phyloP scores from a whole-genome alignment of 1,140 invertebrate species.

The Brachystomella parvula region DNA sequence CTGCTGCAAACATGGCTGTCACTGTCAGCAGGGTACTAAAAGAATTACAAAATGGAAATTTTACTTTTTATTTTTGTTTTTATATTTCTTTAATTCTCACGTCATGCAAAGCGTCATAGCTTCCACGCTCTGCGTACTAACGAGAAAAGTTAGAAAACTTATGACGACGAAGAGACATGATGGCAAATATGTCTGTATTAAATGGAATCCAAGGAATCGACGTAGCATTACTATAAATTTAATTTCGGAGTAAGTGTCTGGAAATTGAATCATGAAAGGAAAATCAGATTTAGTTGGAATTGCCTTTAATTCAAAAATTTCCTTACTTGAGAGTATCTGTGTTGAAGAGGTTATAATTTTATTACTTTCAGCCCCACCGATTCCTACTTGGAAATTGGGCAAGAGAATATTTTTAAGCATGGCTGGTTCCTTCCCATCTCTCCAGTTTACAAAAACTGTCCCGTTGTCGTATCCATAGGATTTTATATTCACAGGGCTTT shows the following conservation, averaged over 20 bases:
- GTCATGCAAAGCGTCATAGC: conserved; percentile 8
- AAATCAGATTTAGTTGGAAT: no score
- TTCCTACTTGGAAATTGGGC: conserved; percentile 7
- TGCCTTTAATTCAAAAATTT: neutral
- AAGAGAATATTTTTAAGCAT: neutral
- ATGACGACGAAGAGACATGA: conserved; percentile 3
- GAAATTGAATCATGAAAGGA: neutral
- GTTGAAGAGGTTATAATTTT: neutral
- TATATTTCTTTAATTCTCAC: neutral
- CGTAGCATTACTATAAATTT: conserved; percentile 4
- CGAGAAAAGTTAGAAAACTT: conserved; percentile 5
- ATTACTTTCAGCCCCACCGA: conserved; percentile 1
- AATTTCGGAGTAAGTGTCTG: conserved; percentile 8
- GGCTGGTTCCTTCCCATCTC: neutral
- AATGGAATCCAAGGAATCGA: neutral
- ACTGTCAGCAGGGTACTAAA: conserved; percentile 1
- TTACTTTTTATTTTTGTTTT: neutral
- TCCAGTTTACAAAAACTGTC: conserved; percentile 5
- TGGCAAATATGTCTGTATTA: conserved; percentile 6
- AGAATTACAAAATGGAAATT: no score
- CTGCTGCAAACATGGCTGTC: conserved; percentile 14
- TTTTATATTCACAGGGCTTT: neutral
- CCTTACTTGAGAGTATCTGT: neutral
- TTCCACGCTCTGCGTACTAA: neutral
- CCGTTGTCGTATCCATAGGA: conserved; percentile 6